Base-by-base conservation (phyloP, 23 tunicate species). In the Halocynthia aurantium region DNA sequence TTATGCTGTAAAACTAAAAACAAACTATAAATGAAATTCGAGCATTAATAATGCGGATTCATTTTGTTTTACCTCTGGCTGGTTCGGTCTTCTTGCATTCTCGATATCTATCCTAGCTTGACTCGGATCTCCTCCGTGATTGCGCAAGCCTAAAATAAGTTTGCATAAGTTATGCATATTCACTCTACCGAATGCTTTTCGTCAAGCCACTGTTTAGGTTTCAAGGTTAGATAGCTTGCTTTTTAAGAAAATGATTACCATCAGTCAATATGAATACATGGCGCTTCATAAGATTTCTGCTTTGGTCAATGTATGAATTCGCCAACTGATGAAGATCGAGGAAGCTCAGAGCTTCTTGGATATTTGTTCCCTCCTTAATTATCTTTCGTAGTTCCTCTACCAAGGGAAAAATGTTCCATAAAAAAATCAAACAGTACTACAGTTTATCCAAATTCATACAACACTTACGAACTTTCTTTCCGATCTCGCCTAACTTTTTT, bases 1-100 rank as follows among this genome's bases (percentile, higher is more conserved):
- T 88, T 21, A 88, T 80, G 57, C 95, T 88, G 77, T 88, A 88
- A 67, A 88, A 88, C 84, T 88, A 50, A 22, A 84, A 56, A 8
- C 10, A 19, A 11, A 20, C 31, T 65, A 13, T 58, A 58, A 57
- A 2, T 58, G 63, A 58, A 58, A 13, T n/a, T 58, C 64, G 1
- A 2, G 64, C 64, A 13, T 58, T 58, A 0, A n/a, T 58, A 1
- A n/a, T 58, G 17, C 1, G 64, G 17, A n/a, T 4, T 58, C n/a
- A 58, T 58, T 58, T 58, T 13, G n/a, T 12, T 50, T 6, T 56
- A 74, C 78, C 56, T 74, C 78, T 22, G 78, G 78, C 31, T 20
- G 78, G 56, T 74, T 74, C 9, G 55, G 50, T 50, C 22, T 64
- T 19, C 56, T 54, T 49, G 50, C 78, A 8, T 8, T 8, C 31